Conservation (phyloP, 2,113 vertebrate species). For the Caracal caracal region DNA sequence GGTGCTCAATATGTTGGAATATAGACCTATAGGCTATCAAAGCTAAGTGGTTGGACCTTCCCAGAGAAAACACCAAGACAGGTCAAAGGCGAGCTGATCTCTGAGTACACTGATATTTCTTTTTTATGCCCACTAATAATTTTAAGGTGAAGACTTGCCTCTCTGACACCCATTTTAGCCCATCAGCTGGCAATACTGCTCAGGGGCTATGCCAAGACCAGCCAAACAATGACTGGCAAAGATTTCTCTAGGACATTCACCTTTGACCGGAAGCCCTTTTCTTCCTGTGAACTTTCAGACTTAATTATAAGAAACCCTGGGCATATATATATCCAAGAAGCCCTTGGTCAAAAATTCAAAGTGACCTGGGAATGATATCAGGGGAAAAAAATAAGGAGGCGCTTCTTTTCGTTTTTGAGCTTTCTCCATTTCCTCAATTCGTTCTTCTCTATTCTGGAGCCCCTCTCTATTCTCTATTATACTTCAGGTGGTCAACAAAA, state of each 20-base stretch:
- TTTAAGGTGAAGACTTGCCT: not conserved
- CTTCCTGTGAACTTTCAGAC: not conserved
- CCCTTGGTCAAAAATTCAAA: not conserved
- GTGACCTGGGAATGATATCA: not conserved
- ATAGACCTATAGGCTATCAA: not conserved
- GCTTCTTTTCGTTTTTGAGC: not conserved
- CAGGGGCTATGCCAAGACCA: not conserved
- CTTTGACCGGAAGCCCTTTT: not conserved
- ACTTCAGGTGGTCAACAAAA: not conserved
- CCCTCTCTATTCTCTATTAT: not conserved
- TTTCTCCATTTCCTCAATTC: constrained; percentile 2
- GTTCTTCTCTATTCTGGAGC: not conserved
- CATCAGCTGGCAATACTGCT: not conserved
- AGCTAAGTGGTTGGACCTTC: not conserved
- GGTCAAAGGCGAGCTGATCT: not conserved
- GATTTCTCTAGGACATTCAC: constrained; percentile 34
- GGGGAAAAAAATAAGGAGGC: not conserved
- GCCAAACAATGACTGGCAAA: constrained; percentile 13
- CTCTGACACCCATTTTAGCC: not conserved
- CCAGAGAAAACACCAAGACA: not conserved
- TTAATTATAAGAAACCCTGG: not conserved
- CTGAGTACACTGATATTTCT: not conserved
- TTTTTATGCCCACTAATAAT: not conserved
- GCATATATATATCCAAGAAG: not conserved
- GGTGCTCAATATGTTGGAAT: not conserved